Conservation (phyloP, 2,888 invertebrate genomes). For the Strigamia transsilvanica region DNA sequence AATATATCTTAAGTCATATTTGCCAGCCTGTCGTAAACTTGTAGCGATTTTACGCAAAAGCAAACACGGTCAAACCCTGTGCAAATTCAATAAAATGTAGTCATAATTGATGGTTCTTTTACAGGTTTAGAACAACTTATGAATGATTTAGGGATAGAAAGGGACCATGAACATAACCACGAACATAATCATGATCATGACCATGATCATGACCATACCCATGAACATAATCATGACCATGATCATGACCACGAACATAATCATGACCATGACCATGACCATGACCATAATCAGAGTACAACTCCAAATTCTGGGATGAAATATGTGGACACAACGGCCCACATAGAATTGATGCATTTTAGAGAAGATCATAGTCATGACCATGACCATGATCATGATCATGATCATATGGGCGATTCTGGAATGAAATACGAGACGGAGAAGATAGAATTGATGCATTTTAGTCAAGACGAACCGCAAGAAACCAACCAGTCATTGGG, state of each 20-base stretch:
- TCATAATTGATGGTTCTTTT: not conserved
- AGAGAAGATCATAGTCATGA: conserved; percentile 47
- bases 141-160: not conserved
- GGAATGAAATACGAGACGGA: not conserved
- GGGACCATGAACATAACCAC: not conserved
- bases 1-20: too few relatives aligned
- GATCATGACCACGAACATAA: conserved; percentile 46
- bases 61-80: too few relatives aligned
- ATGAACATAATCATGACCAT: conserved; percentile 26
- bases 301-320: too few relatives aligned
- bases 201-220: conserved; percentile 1
- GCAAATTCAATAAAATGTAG: not conserved
- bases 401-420: not conserved
- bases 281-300: conserved; percentile 11
- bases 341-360: not conserved
- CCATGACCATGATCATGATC: not conserved
- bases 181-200: not conserved
- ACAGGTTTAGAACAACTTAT: not conserved
- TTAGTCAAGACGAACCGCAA: not conserved
- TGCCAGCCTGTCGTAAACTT: too few relatives aligned
- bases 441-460: not conserved
- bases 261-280: not conserved
- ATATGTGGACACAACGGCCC: too few relatives aligned
- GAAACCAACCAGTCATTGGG: not conserved
- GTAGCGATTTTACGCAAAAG: too few relatives aligned